Conservation (phyloP, 2,113 vertebrate genomes). For the Carassius carassius region DNA sequence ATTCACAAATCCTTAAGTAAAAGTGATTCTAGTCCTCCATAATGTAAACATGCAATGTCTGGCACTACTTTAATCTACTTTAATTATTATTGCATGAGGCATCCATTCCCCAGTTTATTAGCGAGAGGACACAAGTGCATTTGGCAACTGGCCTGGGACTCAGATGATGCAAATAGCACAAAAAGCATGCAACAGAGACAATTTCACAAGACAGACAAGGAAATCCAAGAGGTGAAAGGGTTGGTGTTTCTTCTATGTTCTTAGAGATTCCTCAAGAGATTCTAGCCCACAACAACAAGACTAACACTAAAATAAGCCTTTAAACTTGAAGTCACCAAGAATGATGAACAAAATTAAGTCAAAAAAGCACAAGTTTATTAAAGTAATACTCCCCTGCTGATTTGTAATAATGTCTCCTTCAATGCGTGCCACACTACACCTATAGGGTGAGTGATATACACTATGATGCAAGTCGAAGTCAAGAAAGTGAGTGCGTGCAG, state of each 20-base stretch:
- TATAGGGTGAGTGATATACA: constrained; percentile 5
- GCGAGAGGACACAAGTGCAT: constrained; percentile 28
- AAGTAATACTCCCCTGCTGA: neutral
- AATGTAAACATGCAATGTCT: neutral
- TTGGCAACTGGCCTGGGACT: constrained; percentile 27
- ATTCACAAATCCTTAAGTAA: neutral
- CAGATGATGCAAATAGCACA: constrained; percentile 40
- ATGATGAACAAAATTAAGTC: neutral
- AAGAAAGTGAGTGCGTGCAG: constrained; percentile 13
- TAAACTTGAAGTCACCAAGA: neutral
- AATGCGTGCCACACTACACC: neutral
- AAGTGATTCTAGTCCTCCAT: neutral
- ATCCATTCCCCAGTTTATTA: constrained; percentile 10
- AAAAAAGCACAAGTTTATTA: neutral
- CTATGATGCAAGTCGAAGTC: neutral
- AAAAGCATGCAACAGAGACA: constrained; percentile 15
- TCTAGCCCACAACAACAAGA: neutral
- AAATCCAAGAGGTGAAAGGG: constrained; percentile 18
- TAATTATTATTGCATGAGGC: constrained; percentile 16
- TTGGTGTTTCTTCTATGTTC: neutral
- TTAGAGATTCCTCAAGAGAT: neutral
- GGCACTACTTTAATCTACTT: constrained; percentile 19
- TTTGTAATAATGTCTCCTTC: neutral
- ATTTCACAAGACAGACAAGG: constrained; percentile 11
- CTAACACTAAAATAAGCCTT: neutral